phyloP scores from a whole-genome alignment of 2,888 invertebrate species.

The Punctoribates punctum region DNA sequence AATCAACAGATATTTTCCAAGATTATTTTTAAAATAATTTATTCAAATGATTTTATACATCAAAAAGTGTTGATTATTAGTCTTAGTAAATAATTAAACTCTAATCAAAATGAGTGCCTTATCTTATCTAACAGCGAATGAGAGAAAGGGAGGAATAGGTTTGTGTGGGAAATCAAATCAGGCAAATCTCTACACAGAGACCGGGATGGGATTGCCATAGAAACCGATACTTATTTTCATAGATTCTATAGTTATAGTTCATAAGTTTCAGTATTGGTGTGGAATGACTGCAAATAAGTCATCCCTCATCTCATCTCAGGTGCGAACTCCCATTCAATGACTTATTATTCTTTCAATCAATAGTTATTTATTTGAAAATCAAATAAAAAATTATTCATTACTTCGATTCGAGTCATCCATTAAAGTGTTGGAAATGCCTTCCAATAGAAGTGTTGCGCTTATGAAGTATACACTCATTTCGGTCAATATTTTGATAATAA shows the following conservation, averaged over 20 bases:
- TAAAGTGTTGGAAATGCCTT: neutral
- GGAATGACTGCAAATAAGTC: neutral
- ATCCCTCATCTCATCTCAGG: neutral
- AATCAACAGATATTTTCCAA: too few relatives aligned
- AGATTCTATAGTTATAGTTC: neutral
- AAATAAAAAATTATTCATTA: neutral
- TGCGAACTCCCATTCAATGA: neutral
- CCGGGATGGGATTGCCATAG: constrained; percentile 29
- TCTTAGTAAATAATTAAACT: too few relatives aligned
- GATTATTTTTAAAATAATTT: too few relatives aligned
- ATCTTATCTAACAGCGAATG: neutral
- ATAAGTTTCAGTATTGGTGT: neutral
- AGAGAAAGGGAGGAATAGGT: neutral
- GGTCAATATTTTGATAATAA: constrained; percentile 11
- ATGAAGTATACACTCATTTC: constrained; percentile 23
- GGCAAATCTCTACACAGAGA: neutral
- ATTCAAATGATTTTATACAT: too few relatives aligned
- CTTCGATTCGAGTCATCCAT: neutral
- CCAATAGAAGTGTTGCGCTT: neutral
- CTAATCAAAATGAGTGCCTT: too few relatives aligned
- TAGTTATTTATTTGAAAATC: too few relatives aligned
- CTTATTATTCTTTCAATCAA: neutral
- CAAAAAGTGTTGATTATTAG: too few relatives aligned
- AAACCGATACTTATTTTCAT: neutral
- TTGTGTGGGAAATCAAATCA: constrained; percentile 14